Evolutionary conservation across 2,888 invertebrate genomes (phyloP), one percentile per base, ranked within the genome.

Genomic region (Orchesellides sinensis): DNA sequence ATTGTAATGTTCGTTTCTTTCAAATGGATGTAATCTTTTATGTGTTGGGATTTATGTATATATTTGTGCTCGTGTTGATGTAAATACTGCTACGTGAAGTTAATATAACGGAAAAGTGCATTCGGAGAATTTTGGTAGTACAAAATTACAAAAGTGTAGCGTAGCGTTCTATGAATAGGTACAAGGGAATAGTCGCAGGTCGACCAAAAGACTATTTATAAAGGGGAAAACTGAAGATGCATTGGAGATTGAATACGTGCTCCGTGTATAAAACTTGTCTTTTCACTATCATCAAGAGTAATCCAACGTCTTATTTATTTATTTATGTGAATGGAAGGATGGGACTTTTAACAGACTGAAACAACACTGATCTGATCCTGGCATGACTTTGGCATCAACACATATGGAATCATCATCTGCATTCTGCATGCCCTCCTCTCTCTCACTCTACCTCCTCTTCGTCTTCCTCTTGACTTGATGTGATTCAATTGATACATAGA

Each of bases 241-340:
- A 35, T 40, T 63, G 63, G 32, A 63, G 63, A 70, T 70, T 70
- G 52, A 70, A 70, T 70, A 70, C 70, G 70, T 70, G 70, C 14
- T 63, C 19, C 40, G 63, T 40, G 19, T 70, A 8, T 70, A 70
- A 70, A 29, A 6, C 21, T 52, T 69, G 32, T 47, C 52, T 61
- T 23, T 17, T 17, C 21, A 19, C 25, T 56, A n/a, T 56, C 4
- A 56, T 61, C 27, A 12, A 25, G 23, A 54, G n/a, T n/a, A 54
- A 54, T 54, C 54, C 70, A 78, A 78, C 70, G 78, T 78, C 75
- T 75, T 75, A 75, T 75, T 65, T 75, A n/a, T n/a, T n/a, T n/a
- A 40, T 70, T 69, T 47, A 35, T 49, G 70, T 63, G 78, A 78
- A 78, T 78, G 63, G 78, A 52, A 23, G 49, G 54, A 49, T 27